Conservation (phyloP, 1,140 invertebrate genomes). For the Glomeris maerens region DNA sequence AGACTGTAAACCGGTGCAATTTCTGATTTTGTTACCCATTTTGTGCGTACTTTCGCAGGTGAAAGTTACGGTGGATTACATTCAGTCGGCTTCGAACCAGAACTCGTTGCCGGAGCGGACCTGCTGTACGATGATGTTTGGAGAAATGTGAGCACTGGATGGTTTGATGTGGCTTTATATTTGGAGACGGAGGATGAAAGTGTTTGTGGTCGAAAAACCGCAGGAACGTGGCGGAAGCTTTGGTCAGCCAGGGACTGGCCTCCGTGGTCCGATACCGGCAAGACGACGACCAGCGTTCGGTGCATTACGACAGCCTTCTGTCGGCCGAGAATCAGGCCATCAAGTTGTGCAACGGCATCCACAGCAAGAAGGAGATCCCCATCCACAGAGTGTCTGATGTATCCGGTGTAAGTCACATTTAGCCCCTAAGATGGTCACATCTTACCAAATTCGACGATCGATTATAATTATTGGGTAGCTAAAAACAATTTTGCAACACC, state of each 20-base stretch:
- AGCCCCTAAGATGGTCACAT: background rate
- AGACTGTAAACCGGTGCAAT: too few relatives aligned
- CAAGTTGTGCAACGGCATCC: constrained; percentile 67
- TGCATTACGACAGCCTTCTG: constrained; percentile 82
- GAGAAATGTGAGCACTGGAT: constrained; percentile 51
- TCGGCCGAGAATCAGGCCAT: constrained; percentile 83
- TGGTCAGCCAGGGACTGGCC: constrained; percentile 82
- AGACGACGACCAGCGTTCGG: constrained; percentile 91
- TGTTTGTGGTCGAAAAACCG: background rate
- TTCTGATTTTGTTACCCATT: background rate
- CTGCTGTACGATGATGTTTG: constrained; percentile 78
- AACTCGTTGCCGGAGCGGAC: constrained; percentile 83
- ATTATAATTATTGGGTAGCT: too few relatives aligned
- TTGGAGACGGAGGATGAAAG: too few relatives aligned
- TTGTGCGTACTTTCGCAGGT: constrained; percentile 31
- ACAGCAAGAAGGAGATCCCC: constrained; percentile 70
- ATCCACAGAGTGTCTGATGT: constrained; percentile 75
- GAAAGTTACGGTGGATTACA: constrained; percentile 85
- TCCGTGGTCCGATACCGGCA: constrained; percentile 82
- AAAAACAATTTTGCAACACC: too few relatives aligned
- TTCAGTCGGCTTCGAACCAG: constrained; percentile 82
- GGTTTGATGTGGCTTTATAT: background rate
- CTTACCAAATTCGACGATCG: too few relatives aligned
- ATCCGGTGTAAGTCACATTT: constrained; percentile 41
- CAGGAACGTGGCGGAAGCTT: constrained; percentile 77